phyloP scores from a whole-genome alignment of 2,113 vertebrate species.

The Notothenia rossii region DNA sequence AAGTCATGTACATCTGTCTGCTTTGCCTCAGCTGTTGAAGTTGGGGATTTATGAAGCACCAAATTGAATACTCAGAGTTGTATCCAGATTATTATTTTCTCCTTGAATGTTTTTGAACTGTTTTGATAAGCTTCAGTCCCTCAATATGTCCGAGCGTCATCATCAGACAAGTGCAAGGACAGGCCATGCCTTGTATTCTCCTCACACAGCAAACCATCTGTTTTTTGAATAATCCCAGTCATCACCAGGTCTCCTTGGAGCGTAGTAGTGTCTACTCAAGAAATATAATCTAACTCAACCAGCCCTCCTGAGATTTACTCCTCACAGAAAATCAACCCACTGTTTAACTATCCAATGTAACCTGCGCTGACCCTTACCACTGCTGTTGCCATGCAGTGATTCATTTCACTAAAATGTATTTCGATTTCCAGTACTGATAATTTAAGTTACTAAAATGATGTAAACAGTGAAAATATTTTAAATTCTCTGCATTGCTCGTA shows the following conservation, averaged over 20 bases:
- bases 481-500: not conserved
- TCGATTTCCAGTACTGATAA: not conserved
- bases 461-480: not conserved
- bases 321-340: constrained; percentile 2
- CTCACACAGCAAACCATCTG: constrained; percentile 16
- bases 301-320: not conserved
- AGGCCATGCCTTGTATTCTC: constrained; percentile 1
- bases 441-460: not conserved
- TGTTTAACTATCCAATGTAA: constrained; percentile 1
- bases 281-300: constrained; percentile 5
- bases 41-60: constrained; percentile 12
- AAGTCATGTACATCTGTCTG: not conserved
- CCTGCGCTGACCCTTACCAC: not conserved
- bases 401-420: not conserved
- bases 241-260: constrained; percentile 8
- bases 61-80: constrained; percentile 14
- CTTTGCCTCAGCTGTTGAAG: not conserved
- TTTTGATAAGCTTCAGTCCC: constrained; percentile 23
- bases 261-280: not conserved
- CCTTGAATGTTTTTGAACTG: constrained; percentile 21
- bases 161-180: not conserved
- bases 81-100: constrained; percentile 44
- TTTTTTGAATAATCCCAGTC: constrained; percentile 29
- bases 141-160: not conserved
- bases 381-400: not conserved